Percentiles rank a stretch among this genome's conserved stretches.
Evolutionary conservation across 2,888 invertebrate genomes (phyloP).

Genomic region (Eledone cirrhosa): DNA sequence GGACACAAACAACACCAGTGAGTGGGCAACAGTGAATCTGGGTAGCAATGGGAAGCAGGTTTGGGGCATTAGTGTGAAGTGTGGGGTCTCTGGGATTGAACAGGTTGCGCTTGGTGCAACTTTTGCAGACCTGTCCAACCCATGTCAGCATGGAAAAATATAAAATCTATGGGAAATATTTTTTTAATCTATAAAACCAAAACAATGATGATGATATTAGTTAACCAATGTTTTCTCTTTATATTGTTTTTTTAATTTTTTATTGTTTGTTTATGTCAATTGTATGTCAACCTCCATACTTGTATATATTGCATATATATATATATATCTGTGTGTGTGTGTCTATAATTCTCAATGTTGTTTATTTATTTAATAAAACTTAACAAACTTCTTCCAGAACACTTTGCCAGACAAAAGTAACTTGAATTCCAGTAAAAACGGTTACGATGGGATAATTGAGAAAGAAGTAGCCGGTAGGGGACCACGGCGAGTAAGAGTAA

Average conservation of each 20-base stretch:
- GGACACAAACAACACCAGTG: too few species aligned
- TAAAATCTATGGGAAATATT: too few species aligned
- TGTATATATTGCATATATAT: neutral
- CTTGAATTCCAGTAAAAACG: slow-evolving; percentile 27
- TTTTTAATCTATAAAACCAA: too few species aligned
- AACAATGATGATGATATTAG: too few species aligned
- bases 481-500: slow-evolving; percentile 23
- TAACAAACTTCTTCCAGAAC: slow-evolving; percentile 11
- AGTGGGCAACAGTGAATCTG: too few species aligned
- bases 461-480: slow-evolving; percentile 23
- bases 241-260: neutral
- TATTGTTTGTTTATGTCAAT: neutral
- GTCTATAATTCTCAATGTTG: neutral
- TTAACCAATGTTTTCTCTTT: neutral
- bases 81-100: too few species aligned
- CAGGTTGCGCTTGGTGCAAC: too few species aligned
- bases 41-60: too few species aligned
- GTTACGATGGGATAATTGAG: slow-evolving; percentile 24
- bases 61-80: too few species aligned
- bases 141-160: too few species aligned
- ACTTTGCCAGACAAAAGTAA: slow-evolving; percentile 26
- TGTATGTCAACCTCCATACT: neutral
- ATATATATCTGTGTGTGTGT: neutral
- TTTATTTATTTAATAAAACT: slow-evolving; percentile 5
- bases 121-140: too few species aligned